Evolutionary conservation across 2,797 vertebrate species (phyloP).

Genomic region (Brotula barbata): DNA sequence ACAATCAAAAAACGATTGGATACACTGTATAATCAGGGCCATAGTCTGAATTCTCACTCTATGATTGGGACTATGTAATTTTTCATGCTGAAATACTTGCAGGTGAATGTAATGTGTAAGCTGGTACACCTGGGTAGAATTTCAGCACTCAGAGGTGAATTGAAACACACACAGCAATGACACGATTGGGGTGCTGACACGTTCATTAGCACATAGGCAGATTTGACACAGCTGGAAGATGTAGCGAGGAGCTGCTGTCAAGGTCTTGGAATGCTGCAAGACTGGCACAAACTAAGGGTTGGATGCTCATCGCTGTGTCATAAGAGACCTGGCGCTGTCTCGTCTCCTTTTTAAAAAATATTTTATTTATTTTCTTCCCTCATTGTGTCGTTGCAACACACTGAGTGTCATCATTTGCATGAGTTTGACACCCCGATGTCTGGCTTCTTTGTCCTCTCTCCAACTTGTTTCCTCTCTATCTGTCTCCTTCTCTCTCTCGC

Average conservation of each 20-base stretch:
- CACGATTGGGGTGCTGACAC: constrained; percentile 73
- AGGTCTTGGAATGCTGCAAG: constrained; percentile 79
- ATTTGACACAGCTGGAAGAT: constrained; percentile 78
- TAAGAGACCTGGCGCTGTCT: constrained; percentile 77
- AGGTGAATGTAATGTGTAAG: constrained; percentile 65
- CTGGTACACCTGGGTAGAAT: constrained; percentile 69
- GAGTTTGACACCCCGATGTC: constrained; percentile 74
- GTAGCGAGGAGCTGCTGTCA: constrained; percentile 78
- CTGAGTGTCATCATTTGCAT: constrained; percentile 79
- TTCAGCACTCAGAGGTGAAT: constrained; percentile 72
- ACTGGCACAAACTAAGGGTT: constrained; percentile 79
- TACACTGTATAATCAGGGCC: constrained; percentile 41
- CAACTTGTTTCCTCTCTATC: constrained; percentile 77
- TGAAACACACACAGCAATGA: constrained; percentile 77
- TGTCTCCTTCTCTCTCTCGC: constrained; percentile 58
- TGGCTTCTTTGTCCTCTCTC: constrained; percentile 79
- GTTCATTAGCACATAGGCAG: constrained; percentile 79
- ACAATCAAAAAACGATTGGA: constrained; percentile 33
- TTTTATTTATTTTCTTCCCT: constrained; percentile 74
- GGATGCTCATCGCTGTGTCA: constrained; percentile 78
- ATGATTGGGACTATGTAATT: constrained; percentile 49
- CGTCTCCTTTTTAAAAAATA: constrained; percentile 67
- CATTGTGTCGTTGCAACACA: constrained; percentile 76
- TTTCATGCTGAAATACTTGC: constrained; percentile 62
- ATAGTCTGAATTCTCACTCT: constrained; percentile 42